Base-by-base conservation (phyloP, 2,888 invertebrate genomes). In the Macrosoma leucophasiata region DNA sequence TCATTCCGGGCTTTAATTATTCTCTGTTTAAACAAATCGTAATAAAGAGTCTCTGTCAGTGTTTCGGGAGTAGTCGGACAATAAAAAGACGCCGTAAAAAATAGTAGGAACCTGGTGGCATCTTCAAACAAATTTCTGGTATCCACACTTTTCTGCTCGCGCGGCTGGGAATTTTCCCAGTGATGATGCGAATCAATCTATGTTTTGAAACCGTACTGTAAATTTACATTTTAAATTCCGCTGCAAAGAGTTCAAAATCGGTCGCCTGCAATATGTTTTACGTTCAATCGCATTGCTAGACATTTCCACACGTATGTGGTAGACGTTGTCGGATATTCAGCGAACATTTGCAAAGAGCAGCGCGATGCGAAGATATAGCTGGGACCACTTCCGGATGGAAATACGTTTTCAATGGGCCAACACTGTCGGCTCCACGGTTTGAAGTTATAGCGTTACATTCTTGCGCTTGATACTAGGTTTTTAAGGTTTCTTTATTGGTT, bases 21-120 rank as follows among this genome's bases (percentile, higher is more conserved):
- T 67, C 67, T 58, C 69, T 77, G 72, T 78, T 81, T 76, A 81
- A 81, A 81, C 73, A 79, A 73, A 77, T 74, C 70, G 70, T 68
- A 72, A 74, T 72, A 67, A 70, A 69, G 64, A 67, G 54, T 55
- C 56, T 57, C 57, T 52, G 53, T 52, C 58, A 55, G 56, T 54
- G 49, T 56, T 61, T 55, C 52, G 48, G 58, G 54, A 50, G 57
- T 46, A 45, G 46, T 39, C 52, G 60, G 49, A 42, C 39, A 38
- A 36, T 54, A 56, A 65, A 67, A 70, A 65, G 57, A 49, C 54
- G 50, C 47, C 47, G 53, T 45, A 60, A 65, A 71, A 70, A 65
- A 55, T 52, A 51, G 43, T 56, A 54, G 58, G 61, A 63, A 52
- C 54, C 46, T 60, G 55, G 61, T 58, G 52, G 62, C 57, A 58